phyloP scores from a whole-genome alignment of 2,797 vertebrate genomes.

The Taeniopygia guttata region DNA sequence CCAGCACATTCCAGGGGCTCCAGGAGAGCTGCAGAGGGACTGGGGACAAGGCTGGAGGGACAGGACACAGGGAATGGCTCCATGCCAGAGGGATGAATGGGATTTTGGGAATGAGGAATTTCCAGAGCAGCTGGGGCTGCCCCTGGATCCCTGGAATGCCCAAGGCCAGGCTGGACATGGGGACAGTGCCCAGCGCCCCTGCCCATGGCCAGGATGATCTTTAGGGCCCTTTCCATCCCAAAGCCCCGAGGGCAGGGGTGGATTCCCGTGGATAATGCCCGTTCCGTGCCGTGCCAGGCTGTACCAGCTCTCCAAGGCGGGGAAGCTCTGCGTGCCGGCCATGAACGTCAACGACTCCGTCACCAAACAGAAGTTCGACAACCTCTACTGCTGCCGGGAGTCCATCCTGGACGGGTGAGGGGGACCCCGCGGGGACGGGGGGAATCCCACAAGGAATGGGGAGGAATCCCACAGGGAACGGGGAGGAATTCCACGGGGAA shows the following conservation, averaged over 20 bases:
- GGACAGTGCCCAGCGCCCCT: not conserved
- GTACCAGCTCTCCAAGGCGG: slow-evolving; percentile 96
- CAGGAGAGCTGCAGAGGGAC: not conserved
- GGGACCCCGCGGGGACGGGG: no score
- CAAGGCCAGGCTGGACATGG: not conserved
- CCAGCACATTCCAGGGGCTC: not conserved
- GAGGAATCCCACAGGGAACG: no score
- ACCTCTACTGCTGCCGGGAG: slow-evolving; percentile 97
- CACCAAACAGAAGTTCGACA: slow-evolving; percentile 99
- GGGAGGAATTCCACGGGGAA: no score
- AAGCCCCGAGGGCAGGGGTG: no score
- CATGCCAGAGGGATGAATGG: not conserved
- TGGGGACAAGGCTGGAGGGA: not conserved
- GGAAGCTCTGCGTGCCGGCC: slow-evolving; percentile 94
- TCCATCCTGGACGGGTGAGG: slow-evolving; percentile 94
- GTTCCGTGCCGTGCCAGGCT: slow-evolving; percentile 73
- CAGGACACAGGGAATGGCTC: not conserved
- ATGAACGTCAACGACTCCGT: slow-evolving; percentile 99
- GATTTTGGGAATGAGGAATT: not conserved
- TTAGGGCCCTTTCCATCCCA: not conserved
- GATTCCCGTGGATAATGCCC: not conserved
- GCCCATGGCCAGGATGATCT: not conserved
- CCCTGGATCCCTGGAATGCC: not conserved
- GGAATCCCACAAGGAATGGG: no score
- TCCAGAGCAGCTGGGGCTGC: not conserved